Conservation (phyloP, 2,113 vertebrate genomes). For the Epinephelus fuscoguttatus region DNA sequence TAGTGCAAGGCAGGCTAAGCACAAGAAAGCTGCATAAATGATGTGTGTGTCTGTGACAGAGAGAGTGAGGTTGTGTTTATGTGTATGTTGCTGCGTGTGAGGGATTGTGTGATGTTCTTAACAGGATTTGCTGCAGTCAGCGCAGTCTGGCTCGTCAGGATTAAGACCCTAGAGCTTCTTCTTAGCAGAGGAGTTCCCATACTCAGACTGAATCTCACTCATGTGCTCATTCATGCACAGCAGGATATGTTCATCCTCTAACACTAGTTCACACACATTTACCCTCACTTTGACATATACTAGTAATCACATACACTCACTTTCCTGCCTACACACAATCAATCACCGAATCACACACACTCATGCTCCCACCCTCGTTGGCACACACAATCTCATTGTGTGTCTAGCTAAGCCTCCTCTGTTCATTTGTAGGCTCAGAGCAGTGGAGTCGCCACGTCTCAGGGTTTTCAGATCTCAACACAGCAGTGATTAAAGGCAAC, state of each 20-base stretch:
- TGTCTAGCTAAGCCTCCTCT: conserved; percentile 14
- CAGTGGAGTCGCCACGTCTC: not conserved
- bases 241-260: not conserved
- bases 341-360: conserved; percentile 6
- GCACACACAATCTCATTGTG: conserved; percentile 3
- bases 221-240: not conserved
- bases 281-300: conserved; percentile 6
- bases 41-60: conserved; percentile 14
- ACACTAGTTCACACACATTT: not conserved
- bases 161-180: conserved; percentile 61
- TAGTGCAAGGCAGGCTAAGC: not conserved
- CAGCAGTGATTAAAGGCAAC: not conserved
- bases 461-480: conserved; percentile 7
- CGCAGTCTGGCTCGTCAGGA: conserved; percentile 49
- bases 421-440: conserved; percentile 17
- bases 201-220: not conserved
- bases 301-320: conserved; percentile 4
- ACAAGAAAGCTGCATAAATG: not conserved
- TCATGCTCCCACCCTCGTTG: not conserved
- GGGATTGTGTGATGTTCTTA: conserved; percentile 64
- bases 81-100: conserved; percentile 26
- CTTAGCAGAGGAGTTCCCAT: conserved; percentile 15
- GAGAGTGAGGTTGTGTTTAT: conserved; percentile 2
- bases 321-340: conserved; percentile 9
- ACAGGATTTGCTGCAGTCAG: conserved; percentile 77